Evolutionary conservation across 2,113 vertebrate species (phyloP), one percentile per base, ranked within the genome.

Genomic region (Ivindomyrus marchei): DNA sequence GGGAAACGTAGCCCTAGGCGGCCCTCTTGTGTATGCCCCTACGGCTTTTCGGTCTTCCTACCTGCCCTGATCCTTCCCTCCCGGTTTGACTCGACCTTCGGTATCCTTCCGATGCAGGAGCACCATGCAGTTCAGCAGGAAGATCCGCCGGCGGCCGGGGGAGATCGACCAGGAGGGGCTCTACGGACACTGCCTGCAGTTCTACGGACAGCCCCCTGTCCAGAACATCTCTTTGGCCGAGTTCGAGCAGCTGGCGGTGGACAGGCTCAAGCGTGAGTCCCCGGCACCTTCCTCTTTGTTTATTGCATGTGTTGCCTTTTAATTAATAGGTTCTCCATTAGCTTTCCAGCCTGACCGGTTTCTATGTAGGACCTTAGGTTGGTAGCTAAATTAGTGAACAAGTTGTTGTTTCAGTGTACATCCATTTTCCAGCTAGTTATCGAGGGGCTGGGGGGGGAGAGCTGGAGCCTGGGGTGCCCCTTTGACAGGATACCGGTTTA

Each of bases 181-280:
- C 3, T 99, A 99, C 47, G 96, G 95, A 9, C 97, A 97, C 87
- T 95, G 96, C 56, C 93, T 99, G 90, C 98, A 99, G 94, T 97
- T 99, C 89, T 99, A 99, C 21, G 93, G 95, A 50, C 95, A 97
- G 56, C 97, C 98, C 1, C 98, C 98, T 1, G 94, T 95, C 24
- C 98, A 99, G 92, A 98, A 94, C 93, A 95, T 99, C 89, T 97
- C 98, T 2, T 95, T 99, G 50, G 53, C 62, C 2, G 97, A 99
- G 92, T 99, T 99, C 91, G 98, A 99, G 94, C 95, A 90, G 21
- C 96, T 99, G 47, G 98, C 98, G 10, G 47, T 98, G 4, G 98
- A 99, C 9, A 96, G 98, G 92, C 91, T 99, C 89, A 98, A 94
- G 94, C 92, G 98, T 99, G 93, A 97, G 97, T 94, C n/a, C 39